Base-by-base conservation (phyloP, 2,888 invertebrate genomes). In the Macroteleia sp. region DNA sequence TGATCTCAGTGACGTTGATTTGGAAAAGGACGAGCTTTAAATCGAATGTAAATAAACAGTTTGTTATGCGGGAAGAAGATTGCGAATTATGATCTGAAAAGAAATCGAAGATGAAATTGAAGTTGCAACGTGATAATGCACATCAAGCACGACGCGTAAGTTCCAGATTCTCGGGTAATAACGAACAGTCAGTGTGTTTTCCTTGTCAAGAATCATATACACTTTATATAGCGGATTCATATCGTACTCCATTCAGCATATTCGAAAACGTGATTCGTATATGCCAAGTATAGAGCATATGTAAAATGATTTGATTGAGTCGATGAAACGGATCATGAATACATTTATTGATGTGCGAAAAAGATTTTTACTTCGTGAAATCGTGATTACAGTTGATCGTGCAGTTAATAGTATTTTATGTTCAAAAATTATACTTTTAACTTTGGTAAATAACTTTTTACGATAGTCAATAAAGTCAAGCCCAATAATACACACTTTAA, bases 1-100 rank as follows among this genome's bases (percentile, higher is more conserved):
- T 79, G 98, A 98, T 92, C 94, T 98, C 59, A 97, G 97, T 25
- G 98, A 98, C 91, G 93, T 98, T 17, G 96, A 96, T 81, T 92
- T 98, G 41, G 96, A 96, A 79, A 96, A 95, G 89, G 95, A 96
- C 82, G 96, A 96, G 91, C 92, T 96, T 91, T 96, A 94, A 94
- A 79, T 32, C 6, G 30, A 69, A 44, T 14, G n/a, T 32, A 32
- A 46, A 41, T 56, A 64, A 48, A 30, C 54, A 39, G 5, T 4
- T 59, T 74, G n/a, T 61, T 42, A 56, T 41, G 39, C 22, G n/a
- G n/a, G n/a, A n/a, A n/a, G n/a, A n/a, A n/a, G n/a, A n/a, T n/a
- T n/a, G n/a, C n/a, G n/a, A n/a, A n/a, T n/a, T n/a, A n/a, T n/a
- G n/a, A n/a, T n/a, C n/a, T n/a, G n/a, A 20, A 39, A 22, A 28